Base-by-base conservation (phyloP, 2,888 invertebrate genomes). In the Thecocarcelia acutangulata region DNA sequence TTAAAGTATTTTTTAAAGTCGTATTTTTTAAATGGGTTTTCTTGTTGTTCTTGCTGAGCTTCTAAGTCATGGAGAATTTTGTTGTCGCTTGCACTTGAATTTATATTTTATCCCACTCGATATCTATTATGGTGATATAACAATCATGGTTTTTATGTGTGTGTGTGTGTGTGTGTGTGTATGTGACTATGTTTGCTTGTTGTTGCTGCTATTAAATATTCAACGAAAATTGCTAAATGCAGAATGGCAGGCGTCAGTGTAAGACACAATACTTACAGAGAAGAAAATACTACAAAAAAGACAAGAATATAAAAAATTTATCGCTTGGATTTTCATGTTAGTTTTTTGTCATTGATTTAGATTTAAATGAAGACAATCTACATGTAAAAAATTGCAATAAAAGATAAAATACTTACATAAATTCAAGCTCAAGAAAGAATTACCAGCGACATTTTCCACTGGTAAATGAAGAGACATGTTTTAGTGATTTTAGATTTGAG, bases 41-140 rank as follows among this genome's bases (percentile, higher is more conserved):
- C 33, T 19, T 1, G 42, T 17, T 28, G 42, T 44, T 13, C 40
- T 2, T 56, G 12, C 21, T 66, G 11, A 19, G 54, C 42, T 66
- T 56, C 37, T 19, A 64, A 44, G 58, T 59, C 63, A 69, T 56
- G 9, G 40, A 46, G 50, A 42, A 33, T 69, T 64, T 61, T 70
- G 52, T 74, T 82, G 74, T 74, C 78, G 64, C 69, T 70, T 78
- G 70, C 69, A 74, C 74, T 82, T 74, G 74, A 78, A 82, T 78
- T 78, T 78, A 56, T 74, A 58, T 61, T 63, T 73, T 81, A 78
- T 78, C 73, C 69, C 72, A 58, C 54, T 72, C 66, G 40, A 72
- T 76, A 56, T 50, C 33, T 48, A 19, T 40, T 46, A 11, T 50
- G 40, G 33, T 56, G 12, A 44, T 8, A n/a, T 8, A 59, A 13